Conservation (phyloP, 1,140 invertebrate genomes). For the Bombyx mandarina region DNA sequence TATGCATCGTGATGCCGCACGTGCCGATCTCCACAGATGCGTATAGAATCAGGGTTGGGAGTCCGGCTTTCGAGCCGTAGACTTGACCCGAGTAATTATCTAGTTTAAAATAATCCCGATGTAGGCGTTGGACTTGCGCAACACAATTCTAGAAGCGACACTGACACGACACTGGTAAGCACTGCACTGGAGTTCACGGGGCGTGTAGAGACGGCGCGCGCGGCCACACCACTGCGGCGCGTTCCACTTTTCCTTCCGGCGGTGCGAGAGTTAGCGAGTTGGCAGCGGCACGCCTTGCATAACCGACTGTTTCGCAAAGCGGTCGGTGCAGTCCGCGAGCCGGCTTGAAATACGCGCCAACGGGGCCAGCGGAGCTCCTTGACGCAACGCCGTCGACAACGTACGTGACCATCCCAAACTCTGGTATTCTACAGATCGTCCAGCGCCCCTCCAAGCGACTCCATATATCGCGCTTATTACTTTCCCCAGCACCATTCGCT, state of each 20-base stretch:
- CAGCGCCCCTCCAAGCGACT: slow-evolving; percentile 35
- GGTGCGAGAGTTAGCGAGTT: slow-evolving; percentile 55
- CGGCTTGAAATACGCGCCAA: slow-evolving; percentile 58
- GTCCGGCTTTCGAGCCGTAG: slow-evolving; percentile 25
- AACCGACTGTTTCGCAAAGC: slow-evolving; percentile 64
- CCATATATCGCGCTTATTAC: slow-evolving; percentile 51
- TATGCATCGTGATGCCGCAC: slow-evolving; percentile 25
- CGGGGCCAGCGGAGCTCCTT: slow-evolving; percentile 34
- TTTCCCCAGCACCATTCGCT: slow-evolving; percentile 52
- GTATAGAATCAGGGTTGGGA: slow-evolving; percentile 30
- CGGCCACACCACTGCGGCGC: slow-evolving; percentile 60
- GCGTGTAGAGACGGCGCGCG: slow-evolving; percentile 59
- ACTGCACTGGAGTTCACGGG: slow-evolving; percentile 50
- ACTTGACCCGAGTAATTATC: slow-evolving; percentile 38
- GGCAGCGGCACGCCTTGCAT: slow-evolving; percentile 65
- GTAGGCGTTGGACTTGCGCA: slow-evolving; percentile 63
- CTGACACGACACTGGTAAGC: slow-evolving; percentile 57
- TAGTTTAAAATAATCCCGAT: slow-evolving; percentile 63
- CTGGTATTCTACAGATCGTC: slow-evolving; percentile 7
- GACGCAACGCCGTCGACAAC: slow-evolving; percentile 30
- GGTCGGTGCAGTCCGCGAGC: slow-evolving; percentile 47
- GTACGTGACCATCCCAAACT: slow-evolving; percentile 22
- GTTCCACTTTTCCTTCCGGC: slow-evolving; percentile 70
- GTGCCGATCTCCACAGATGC: slow-evolving; percentile 24
- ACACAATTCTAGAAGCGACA: slow-evolving; percentile 64